phyloP scores from a whole-genome alignment of 53 echinoderm and acorn worm genomes.

The Holothuria leucospilota region DNA sequence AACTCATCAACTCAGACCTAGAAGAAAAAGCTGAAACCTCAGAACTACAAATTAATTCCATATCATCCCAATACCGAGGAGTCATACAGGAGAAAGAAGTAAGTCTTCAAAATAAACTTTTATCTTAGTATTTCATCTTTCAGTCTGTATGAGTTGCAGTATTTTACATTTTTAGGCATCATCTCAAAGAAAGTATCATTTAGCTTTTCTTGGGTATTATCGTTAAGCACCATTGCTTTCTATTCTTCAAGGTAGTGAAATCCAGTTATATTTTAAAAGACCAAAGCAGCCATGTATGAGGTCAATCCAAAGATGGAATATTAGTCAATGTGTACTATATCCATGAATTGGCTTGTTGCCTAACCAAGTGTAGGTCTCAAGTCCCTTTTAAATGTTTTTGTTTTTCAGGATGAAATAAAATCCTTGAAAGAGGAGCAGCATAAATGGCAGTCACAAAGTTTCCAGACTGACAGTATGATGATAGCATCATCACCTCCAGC shows the following conservation, averaged over 20 bases:
- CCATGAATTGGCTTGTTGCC: too few relatives aligned
- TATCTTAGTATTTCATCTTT: too few relatives aligned
- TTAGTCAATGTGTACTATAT: too few relatives aligned
- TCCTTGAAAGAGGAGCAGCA: constrained; percentile 82
- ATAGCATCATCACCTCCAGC: constrained; percentile 46
- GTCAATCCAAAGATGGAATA: too few relatives aligned
- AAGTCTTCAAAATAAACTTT: background rate
- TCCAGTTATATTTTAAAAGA: too few relatives aligned
- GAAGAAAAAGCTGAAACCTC: constrained; percentile 95
- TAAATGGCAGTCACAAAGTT: constrained; percentile 64
- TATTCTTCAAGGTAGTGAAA: too few relatives aligned
- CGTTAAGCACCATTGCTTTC: too few relatives aligned
- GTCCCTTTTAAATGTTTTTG: background rate
- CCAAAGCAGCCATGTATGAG: too few relatives aligned
- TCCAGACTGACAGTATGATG: constrained; percentile 72
- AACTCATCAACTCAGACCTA: constrained; percentile 73
- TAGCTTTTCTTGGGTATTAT: too few relatives aligned
- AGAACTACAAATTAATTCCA: constrained; percentile 96
- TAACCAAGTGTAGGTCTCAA: background rate
- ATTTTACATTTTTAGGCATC: too few relatives aligned
- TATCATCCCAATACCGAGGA: constrained; percentile 88
- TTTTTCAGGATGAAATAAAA: constrained; percentile 80
- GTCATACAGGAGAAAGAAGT: constrained; percentile 93
- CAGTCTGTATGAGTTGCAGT: too few relatives aligned
- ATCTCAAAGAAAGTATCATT: too few relatives aligned